Conservation (phyloP, 1,140 invertebrate species). For the Trissolcus basalis region DNA sequence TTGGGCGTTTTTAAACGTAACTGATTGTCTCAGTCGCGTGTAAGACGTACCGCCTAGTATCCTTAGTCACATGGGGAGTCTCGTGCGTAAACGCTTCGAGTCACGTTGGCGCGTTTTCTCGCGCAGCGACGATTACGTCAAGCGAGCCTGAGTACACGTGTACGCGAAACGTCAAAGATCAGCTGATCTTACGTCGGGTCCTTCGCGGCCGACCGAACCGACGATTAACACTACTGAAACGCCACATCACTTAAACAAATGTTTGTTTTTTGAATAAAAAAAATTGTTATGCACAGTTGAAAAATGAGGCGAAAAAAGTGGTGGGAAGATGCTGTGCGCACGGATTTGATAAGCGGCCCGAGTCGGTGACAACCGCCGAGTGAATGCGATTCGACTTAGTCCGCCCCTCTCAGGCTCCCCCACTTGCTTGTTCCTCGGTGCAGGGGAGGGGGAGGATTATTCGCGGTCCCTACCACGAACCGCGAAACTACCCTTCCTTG, state of each 20-base stretch:
- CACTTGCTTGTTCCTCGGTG: conserved; percentile 16
- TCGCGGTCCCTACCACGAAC: conserved; percentile 46
- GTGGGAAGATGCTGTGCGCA: conserved; percentile 60
- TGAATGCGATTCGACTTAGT: conserved; percentile 71
- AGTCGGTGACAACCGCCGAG: conserved; percentile 74
- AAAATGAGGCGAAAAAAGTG: conserved; percentile 18
- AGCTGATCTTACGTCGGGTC: conserved; percentile 32
- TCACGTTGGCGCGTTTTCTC: conserved; percentile 35
- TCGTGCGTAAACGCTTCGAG: conserved; percentile 6
- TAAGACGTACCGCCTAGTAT: not conserved
- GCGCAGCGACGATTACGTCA: conserved; percentile 23
- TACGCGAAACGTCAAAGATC: conserved; percentile 48
- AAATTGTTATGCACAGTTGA: too few species aligned
- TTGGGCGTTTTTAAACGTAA: too few species aligned
- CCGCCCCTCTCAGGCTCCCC: conserved; percentile 69
- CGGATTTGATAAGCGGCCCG: conserved; percentile 64
- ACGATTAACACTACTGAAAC: conserved; percentile 27
- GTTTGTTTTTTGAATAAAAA: too few species aligned
- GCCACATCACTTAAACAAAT: conserved; percentile 53
- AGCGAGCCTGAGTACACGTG: conserved; percentile 30
- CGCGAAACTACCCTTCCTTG: conserved; percentile 59
- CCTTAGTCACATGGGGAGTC: not conserved
- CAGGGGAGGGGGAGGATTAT: conserved; percentile 40
- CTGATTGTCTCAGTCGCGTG: not conserved
- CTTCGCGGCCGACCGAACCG: conserved; percentile 13